These are phyloP conservation scores for Macquaria australasica DNA, from an alignment of 2,113 vertebrate species.

Conservation along the genomic window DNA sequence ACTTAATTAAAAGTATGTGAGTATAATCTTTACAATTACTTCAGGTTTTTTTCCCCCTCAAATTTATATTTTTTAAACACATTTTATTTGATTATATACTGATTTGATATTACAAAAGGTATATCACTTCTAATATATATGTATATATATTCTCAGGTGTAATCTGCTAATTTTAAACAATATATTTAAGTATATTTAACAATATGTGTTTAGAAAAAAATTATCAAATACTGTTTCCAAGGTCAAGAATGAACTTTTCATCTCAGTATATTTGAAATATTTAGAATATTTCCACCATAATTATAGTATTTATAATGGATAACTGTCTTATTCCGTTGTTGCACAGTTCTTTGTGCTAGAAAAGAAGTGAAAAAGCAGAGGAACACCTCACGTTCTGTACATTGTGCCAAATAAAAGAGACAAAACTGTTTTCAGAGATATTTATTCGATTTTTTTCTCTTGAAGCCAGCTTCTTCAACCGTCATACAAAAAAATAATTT, in stretches of 20 bases:
- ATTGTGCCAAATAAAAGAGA: constrained; percentile 10
- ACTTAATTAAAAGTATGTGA: too few species aligned
- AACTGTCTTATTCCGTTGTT: background rate
- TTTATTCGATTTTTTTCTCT: constrained; percentile 71
- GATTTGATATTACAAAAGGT: too few species aligned
- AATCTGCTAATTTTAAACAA: too few species aligned
- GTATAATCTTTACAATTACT: too few species aligned
- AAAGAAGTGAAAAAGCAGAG: background rate
- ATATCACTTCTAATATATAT: too few species aligned
- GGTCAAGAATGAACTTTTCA: background rate
- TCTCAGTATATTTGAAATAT: background rate
- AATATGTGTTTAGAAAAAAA: too few species aligned
- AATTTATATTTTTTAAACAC: too few species aligned
- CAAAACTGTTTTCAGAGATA: constrained; percentile 38
- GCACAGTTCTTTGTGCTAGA: background rate
- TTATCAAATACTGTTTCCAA: too few species aligned
- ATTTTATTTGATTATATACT: too few species aligned
- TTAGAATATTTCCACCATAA: background rate
- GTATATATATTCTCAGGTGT: too few species aligned
- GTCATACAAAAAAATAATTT: constrained; percentile 55
- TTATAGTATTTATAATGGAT: background rate
- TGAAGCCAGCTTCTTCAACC: constrained; percentile 79
- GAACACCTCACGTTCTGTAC: background rate
- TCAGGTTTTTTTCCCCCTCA: too few species aligned
- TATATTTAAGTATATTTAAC: too few species aligned